phyloP scores from a whole-genome alignment of 1,140 invertebrate species.

The Samia ricini region DNA sequence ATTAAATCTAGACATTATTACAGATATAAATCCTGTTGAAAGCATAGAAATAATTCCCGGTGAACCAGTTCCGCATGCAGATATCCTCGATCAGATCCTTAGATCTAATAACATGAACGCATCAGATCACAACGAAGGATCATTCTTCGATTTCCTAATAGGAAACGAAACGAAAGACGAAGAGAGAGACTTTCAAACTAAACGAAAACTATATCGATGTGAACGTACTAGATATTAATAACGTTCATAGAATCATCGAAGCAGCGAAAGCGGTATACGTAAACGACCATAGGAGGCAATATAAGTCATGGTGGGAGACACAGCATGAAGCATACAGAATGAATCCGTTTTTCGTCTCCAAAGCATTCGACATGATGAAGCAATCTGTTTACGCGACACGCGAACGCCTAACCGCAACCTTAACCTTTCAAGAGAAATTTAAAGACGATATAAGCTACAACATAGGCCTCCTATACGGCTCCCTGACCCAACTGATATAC shows the following conservation, averaged over 20 bases:
- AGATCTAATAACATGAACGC: conserved; percentile 5
- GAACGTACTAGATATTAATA: conserved; percentile 22
- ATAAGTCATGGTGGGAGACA: not conserved
- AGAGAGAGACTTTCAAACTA: not conserved
- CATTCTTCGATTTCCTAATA: conserved; percentile 12
- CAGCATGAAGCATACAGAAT: not conserved
- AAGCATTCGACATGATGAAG: conserved; percentile 37
- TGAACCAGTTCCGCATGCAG: conserved; percentile 13
- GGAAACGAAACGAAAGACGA: conserved; percentile 2
- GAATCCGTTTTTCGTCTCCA: conserved; percentile 12
- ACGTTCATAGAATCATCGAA: conserved; percentile 21
- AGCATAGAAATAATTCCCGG: conserved; percentile 2
- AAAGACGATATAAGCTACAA: conserved; percentile 21
- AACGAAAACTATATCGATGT: conserved; percentile 24
- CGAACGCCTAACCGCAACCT: conserved; percentile 27
- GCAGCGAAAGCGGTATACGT: conserved; percentile 16
- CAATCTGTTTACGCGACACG: conserved; percentile 42
- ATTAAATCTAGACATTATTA: not conserved
- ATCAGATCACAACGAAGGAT: conserved; percentile 10
- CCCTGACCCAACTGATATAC: conserved; percentile 27
- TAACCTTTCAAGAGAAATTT: conserved; percentile 13
- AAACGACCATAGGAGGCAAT: not conserved
- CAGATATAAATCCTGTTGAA: not conserved
- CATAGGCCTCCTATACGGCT: conserved; percentile 33
- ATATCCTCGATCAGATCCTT: conserved; percentile 17